Percentiles rank a stretch among this genome's conserved stretches.
phyloP scores from a whole-genome alignment of 2,888 invertebrate species.

The Calliphora vomitoria region DNA sequence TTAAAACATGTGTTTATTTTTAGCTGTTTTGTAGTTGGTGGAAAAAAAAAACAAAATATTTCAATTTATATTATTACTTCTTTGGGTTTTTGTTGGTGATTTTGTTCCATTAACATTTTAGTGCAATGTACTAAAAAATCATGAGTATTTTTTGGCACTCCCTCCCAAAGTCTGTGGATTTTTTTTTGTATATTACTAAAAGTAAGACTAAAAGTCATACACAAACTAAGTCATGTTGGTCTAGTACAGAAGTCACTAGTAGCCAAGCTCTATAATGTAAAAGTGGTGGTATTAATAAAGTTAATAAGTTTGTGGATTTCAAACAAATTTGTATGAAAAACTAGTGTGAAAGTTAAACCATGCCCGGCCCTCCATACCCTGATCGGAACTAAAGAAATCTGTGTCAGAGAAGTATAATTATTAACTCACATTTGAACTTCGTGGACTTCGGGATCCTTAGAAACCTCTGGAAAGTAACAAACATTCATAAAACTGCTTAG shows the following conservation, averaged over 20 bases:
- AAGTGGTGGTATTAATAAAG: background rate
- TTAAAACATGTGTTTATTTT: background rate
- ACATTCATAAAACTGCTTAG: no score
- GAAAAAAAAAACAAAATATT: background rate
- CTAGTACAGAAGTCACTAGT: conserved; percentile 35
- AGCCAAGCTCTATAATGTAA: background rate
- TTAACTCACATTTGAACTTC: no score
- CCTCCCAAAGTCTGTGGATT: conserved; percentile 2
- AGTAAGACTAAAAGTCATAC: conserved; percentile 7
- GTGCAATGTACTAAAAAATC: background rate
- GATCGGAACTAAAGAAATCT: no score
- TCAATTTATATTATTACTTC: background rate
- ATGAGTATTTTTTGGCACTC: conserved; percentile 19
- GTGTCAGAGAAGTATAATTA: no score
- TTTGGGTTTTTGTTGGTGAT: background rate
- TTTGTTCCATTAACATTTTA: conserved; percentile 18
- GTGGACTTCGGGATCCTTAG: no score
- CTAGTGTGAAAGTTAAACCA: no score
- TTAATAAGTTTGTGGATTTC: background rate
- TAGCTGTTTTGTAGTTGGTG: background rate
- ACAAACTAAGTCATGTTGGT: conserved; percentile 2
- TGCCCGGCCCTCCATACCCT: no score
- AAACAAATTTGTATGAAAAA: background rate
- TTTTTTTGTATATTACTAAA: background rate
- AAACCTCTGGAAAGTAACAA: no score